Base-by-base conservation (phyloP, 1,140 invertebrate genomes). In the Aphaenogaster rudis region DNA sequence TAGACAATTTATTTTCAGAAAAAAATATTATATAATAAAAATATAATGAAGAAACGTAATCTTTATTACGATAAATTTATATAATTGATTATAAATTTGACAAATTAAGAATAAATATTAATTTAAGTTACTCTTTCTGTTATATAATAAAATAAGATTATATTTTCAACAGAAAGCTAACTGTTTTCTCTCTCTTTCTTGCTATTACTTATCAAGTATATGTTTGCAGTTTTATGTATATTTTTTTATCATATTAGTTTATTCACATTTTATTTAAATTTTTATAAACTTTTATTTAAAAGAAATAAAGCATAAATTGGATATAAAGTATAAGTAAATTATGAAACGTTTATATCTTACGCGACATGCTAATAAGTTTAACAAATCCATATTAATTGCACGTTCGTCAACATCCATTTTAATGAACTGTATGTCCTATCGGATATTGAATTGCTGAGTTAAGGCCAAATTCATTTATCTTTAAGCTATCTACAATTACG, bases 331-430 rank as follows among this genome's bases (percentile, higher is more conserved):
- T 45, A 21, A 21, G 4, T 28, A 28, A 28, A 28, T 28, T 28
- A 28, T 28, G 0, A 66, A 45, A 33, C 1, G 13, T 57, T 81
- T 11, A 2, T 64, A 9, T 28, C 17, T 77, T 17, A 77, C 15
- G n/a, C n/a, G 9, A 54, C 13, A 7, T 28, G 7, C 6, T 66
- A 21, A 39, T 42, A 39, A 57, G 52, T 57, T 54, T 42, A 8
- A 21, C 15, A 67, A 67, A 67, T 77, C 6, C 13, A 33, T 52
- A 79, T 81, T 81, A 69, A 81, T 69, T 69, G 11, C 50, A 54
- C 64, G 36, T 67, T 79, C 21, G 48, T 57, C 48, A 67, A 36
- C 11, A 69, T 52, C 7, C 36, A 42, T 52, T 69, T 81, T 57
- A 81, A 81, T 81, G 48, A 69, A 69, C 4, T 45, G 2, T 69